Conservation (phyloP, 2,113 vertebrate genomes). For the Tachysurus vachellii region DNA sequence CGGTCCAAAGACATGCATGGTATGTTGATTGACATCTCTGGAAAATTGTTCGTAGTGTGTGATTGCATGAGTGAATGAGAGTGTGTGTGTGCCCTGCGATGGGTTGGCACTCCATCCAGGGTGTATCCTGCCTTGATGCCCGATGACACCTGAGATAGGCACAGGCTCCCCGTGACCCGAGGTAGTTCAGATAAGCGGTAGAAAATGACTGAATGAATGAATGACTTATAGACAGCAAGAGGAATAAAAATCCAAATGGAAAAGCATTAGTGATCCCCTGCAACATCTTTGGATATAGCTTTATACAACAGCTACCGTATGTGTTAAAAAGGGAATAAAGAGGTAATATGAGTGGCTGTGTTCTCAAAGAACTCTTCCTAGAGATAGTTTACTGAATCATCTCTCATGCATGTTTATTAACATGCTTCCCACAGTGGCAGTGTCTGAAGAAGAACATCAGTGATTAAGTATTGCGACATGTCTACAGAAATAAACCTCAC, state of each 20-base stretch:
- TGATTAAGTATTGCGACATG: slow-evolving; percentile 18
- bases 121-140: too few species aligned
- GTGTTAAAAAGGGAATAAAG: slow-evolving; percentile 10
- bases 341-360: neutral
- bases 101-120: too few species aligned
- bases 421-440: slow-evolving; percentile 11
- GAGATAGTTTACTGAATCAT: slow-evolving; percentile 12
- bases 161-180: too few species aligned
- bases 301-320: neutral
- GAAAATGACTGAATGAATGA: too few species aligned
- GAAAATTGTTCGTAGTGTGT: too few species aligned
- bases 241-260: neutral
- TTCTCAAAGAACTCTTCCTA: neutral
- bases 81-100: too few species aligned
- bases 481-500: neutral
- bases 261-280: neutral
- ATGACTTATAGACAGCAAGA: neutral
- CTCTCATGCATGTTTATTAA: slow-evolving; percentile 18
- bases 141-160: too few species aligned
- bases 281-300: neutral
- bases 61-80: too few species aligned
- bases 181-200: too few species aligned
- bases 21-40: too few species aligned
- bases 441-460: slow-evolving; percentile 2
- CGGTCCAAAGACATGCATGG: too few species aligned